A percentile compares a stretch with the other conserved stretches of the same genome.
These are phyloP conservation scores for Sylvietta virens DNA, from an alignment of 2,113 vertebrate genomes.

Conservation along the genomic window DNA sequence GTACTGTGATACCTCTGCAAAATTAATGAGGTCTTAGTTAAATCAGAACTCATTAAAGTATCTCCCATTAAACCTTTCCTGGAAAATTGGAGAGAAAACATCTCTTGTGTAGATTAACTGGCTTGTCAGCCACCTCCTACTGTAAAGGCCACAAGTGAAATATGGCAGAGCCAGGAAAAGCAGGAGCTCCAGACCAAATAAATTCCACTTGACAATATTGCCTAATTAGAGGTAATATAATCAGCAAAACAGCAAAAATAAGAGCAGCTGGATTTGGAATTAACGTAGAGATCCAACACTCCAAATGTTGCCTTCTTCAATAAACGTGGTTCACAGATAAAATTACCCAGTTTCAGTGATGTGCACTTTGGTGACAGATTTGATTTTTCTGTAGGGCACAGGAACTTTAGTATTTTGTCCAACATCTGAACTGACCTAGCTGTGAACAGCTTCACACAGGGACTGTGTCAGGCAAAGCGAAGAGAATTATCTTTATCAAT, in stretches of 20 bases:
- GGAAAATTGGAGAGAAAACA: slow-evolving; percentile 15
- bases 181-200: neutral
- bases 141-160: slow-evolving; percentile 22
- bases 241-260: neutral
- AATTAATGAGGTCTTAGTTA: slow-evolving; percentile 36
- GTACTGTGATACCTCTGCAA: neutral
- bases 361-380: neutral
- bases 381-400: neutral
- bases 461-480: neutral
- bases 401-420: neutral
- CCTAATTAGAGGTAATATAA: slow-evolving; percentile 4
- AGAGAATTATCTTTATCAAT: neutral
- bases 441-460: neutral
- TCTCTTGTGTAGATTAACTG: slow-evolving; percentile 16
- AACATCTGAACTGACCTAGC: neutral
- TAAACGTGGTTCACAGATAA: neutral
- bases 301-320: neutral
- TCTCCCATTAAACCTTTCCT: slow-evolving; percentile 30
- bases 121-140: slow-evolving; percentile 39
- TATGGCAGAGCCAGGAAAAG: neutral
- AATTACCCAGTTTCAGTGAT: neutral
- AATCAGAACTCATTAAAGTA: slow-evolving; percentile 29
- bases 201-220: neutral
- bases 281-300: neutral
- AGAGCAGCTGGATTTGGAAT: neutral